Base-by-base conservation (phyloP, 2,888 invertebrate genomes). In the Rotaria sp. region DNA sequence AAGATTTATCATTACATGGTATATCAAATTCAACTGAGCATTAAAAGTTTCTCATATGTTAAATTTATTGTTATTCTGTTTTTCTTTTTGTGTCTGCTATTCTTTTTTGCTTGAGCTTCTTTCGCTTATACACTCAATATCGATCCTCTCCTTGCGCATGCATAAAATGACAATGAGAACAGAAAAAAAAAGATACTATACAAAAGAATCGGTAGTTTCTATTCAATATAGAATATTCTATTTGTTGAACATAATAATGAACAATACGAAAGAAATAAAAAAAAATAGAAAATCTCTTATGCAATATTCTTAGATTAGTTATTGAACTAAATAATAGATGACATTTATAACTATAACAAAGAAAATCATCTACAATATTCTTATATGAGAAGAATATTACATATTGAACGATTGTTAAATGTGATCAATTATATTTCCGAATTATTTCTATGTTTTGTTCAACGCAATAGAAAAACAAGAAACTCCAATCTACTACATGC, bases 21-120 rank as follows among this genome's bases (percentile, higher is more conserved):
- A 13, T 38, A 80, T 80, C 80, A 13, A 80, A 80, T 80, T 80
- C 45, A 80, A 45, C 80, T 45, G 80, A 80, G 45, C 45, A 45
- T 80, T 80, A 80, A 45, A 21, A 21, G 21, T 21, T 67, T 30
- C 13, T 11, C 35, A 30, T n/a, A n/a, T 67, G 30, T 35, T 35
- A 67, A 35, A 15, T 30, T 59, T 55, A 4, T 55, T 55, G 55
- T 55, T 55, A 55, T 59, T 59, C 57, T 59, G n/a, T 67, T 67
- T 30, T 67, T 30, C 7, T 21, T 67, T 35, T 35, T 67, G 18
- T 5, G 5, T 67, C 21, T 10, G 3, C 15, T 67, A 18, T 35
- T 11, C 8, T 52, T 41, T 0, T 52, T 24, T 21, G 7, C 8
- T 52, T 4, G 21, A 24, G 52, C 52, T 52, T 26, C 57, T 59